A percentile compares a stretch with the other conserved stretches of the same genome.
Conservation (phyloP, 2,888 invertebrate genomes). For the Rhingia campestris region DNA sequence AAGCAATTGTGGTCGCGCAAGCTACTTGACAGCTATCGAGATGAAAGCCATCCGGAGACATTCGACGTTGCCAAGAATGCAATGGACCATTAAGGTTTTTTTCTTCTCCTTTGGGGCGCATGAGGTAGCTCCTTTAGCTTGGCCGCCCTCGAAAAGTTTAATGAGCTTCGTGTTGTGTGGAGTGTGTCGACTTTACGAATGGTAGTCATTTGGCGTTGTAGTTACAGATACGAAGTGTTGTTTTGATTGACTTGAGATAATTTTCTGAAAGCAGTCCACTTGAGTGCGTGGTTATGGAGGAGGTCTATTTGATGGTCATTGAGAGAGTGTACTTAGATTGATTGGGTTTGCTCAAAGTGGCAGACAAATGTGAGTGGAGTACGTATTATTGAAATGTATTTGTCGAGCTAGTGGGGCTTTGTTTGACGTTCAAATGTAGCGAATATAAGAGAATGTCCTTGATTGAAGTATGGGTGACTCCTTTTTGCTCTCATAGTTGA, state of each 20-base stretch:
- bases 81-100: constrained; percentile 38
- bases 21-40: constrained; percentile 68
- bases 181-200: constrained; percentile 26
- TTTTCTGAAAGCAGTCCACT: constrained; percentile 12
- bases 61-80: constrained; percentile 54
- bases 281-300: background rate
- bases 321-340: constrained; percentile 19
- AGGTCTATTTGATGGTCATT: constrained; percentile 7
- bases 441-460: no score
- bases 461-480: no score
- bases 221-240: background rate
- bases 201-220: constrained; percentile 6
- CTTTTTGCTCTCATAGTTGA: no score
- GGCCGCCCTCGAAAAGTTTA: constrained; percentile 16
- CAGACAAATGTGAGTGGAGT: background rate
- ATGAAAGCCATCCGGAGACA: constrained; percentile 60
- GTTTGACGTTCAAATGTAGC: no score
- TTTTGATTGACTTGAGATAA: constrained; percentile 27
- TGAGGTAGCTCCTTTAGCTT: background rate
- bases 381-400: constrained; percentile 2
- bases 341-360: constrained; percentile 17
- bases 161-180: constrained; percentile 11
- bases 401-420: background rate
- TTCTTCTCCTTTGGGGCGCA: constrained; percentile 7
- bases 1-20: constrained; percentile 62